These are phyloP conservation scores for Acanthurus tractus DNA, from an alignment of 2,797 vertebrate species.

Conservation along the genomic window DNA sequence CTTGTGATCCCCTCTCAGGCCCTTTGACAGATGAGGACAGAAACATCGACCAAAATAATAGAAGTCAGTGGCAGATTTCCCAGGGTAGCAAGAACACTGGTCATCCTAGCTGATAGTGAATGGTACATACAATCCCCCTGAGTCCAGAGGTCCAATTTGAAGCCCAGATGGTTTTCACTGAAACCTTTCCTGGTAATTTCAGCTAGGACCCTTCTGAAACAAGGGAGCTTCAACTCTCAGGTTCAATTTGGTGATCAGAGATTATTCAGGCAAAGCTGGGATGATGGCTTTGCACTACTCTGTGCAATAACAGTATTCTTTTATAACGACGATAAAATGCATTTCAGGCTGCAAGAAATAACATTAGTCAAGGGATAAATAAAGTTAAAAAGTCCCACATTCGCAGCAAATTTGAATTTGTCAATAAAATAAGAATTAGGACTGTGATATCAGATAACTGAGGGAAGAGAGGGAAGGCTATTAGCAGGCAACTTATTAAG, in stretches of 20 bases:
- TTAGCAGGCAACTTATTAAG: slow-evolving; percentile 48
- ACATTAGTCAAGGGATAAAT: slow-evolving; percentile 12
- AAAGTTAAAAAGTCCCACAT: slow-evolving; percentile 20
- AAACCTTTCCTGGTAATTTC: slow-evolving; percentile 50
- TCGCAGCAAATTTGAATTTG: slow-evolving; percentile 31
- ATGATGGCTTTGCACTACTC: slow-evolving; percentile 31
- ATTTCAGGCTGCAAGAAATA: slow-evolving; percentile 18
- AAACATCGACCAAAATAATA: slow-evolving; percentile 57
- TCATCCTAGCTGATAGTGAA: slow-evolving; percentile 46
- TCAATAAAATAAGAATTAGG: slow-evolving; percentile 30
- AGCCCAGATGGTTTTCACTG: slow-evolving; percentile 51
- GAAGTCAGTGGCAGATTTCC: slow-evolving; percentile 67
- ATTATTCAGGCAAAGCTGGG: slow-evolving; percentile 57
- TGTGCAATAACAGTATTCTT: slow-evolving; percentile 33
- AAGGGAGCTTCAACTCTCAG: slow-evolving; percentile 30
- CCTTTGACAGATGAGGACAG: slow-evolving; percentile 38
- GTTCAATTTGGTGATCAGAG: slow-evolving; percentile 58
- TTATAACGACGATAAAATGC: background rate
- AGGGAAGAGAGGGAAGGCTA: slow-evolving; percentile 21
- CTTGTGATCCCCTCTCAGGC: slow-evolving; percentile 39
- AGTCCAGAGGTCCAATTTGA: slow-evolving; percentile 57
- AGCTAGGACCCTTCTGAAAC: slow-evolving; percentile 27
- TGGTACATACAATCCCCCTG: slow-evolving; percentile 24
- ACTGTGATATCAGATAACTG: slow-evolving; percentile 22
- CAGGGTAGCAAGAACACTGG: slow-evolving; percentile 48